Percentiles rank a stretch among this genome's conserved stretches.
Evolutionary conservation across 2,797 vertebrate species (phyloP).

Genomic region (Hemibagrus guttatus): DNA sequence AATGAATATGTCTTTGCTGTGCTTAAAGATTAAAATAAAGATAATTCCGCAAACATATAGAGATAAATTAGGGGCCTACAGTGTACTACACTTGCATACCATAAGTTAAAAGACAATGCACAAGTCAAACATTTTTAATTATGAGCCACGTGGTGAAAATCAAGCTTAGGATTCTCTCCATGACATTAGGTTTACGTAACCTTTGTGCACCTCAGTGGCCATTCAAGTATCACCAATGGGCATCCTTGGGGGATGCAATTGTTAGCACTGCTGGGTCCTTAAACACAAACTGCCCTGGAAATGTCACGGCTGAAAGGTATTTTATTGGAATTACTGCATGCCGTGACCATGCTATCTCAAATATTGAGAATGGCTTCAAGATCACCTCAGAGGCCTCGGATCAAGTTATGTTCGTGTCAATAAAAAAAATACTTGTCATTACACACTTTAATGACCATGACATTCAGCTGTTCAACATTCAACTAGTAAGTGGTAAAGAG

Average conservation of each 20-base stretch:
- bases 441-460: neutral
- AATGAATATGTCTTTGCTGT: neutral
- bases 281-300: slow-evolving; percentile 29
- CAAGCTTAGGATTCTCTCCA: slow-evolving; percentile 41
- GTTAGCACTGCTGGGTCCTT: slow-evolving; percentile 20
- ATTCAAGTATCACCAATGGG: slow-evolving; percentile 42
- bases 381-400: neutral
- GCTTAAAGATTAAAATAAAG: neutral
- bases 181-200: neutral
- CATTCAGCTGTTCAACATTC: neutral
- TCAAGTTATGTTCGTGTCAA: neutral
- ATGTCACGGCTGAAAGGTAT: slow-evolving; percentile 22
- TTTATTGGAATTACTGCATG: slow-evolving; percentile 24
- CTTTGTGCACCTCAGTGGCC: slow-evolving; percentile 38
- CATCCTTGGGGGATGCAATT: slow-evolving; percentile 19
- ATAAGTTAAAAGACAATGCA: neutral
- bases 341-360: neutral
- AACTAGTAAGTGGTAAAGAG: neutral
- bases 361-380: neutral
- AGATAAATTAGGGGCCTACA: neutral
- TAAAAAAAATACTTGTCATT: neutral
- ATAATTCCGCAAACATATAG: neutral
- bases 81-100: neutral
- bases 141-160: slow-evolving; percentile 48
- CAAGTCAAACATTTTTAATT: slow-evolving; percentile 40